Evolutionary conservation across 2,797 vertebrate genomes (phyloP).

Genomic region (Chelonia mydas): DNA sequence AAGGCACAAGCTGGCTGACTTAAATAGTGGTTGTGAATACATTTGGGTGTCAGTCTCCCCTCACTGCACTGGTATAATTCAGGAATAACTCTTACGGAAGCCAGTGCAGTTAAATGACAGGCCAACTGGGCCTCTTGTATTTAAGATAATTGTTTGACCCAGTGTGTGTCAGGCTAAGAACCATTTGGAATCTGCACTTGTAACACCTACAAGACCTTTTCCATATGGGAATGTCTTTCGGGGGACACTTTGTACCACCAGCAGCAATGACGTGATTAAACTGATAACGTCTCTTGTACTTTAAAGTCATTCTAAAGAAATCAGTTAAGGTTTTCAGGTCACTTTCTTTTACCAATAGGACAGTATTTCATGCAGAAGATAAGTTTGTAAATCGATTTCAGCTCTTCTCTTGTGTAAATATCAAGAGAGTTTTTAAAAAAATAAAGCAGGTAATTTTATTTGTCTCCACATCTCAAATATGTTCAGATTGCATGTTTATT

Average conservation of each 20-base stretch:
- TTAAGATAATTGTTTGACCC: background rate
- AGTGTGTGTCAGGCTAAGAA: background rate
- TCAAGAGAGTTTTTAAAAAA: constrained; percentile 71
- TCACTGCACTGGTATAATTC: background rate
- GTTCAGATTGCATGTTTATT: background rate
- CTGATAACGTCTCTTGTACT: constrained; percentile 33
- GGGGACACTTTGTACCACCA: background rate
- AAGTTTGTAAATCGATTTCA: constrained; percentile 42
- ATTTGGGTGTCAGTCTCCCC: rapidly evolving
- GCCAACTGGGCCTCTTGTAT: constrained; percentile 9
- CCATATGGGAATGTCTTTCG: constrained; percentile 34
- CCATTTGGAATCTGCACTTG: background rate
- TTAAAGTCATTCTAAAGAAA: constrained; percentile 56
- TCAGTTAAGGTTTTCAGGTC: constrained; percentile 52
- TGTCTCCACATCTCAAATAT: constrained; percentile 50
- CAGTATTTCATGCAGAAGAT: constrained; percentile 20
- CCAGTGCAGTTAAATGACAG: background rate
- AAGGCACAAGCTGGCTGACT: background rate
- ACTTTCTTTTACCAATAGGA: constrained; percentile 49
- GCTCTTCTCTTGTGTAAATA: constrained; percentile 77
- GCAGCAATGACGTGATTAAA: constrained; percentile 32
- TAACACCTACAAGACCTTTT: constrained; percentile 49
- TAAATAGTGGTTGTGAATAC: background rate
- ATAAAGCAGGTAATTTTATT: constrained; percentile 76
- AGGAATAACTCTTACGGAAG: background rate